These are phyloP conservation scores for Lasiurus cinereus DNA, from an alignment of 2,113 vertebrate genomes.

Conservation along the genomic window DNA sequence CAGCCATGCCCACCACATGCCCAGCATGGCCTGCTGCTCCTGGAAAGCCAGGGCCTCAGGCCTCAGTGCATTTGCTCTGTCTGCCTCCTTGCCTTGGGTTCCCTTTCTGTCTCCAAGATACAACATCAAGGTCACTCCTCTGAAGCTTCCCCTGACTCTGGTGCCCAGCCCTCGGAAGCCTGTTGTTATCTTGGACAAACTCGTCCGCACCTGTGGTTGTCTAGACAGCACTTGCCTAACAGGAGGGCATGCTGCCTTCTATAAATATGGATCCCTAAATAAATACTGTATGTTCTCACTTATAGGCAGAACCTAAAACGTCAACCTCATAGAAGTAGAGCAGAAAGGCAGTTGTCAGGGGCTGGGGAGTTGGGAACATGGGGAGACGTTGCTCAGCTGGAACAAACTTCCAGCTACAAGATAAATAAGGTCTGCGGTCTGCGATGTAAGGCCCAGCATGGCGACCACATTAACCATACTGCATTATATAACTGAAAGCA, in stretches of 20 bases:
- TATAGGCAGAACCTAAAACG: not conserved
- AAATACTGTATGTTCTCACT: not conserved
- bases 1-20: too few species aligned
- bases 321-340: not conserved
- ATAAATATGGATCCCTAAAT: not conserved
- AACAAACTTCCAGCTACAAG: not conserved
- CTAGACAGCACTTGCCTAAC: not conserved
- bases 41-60: not conserved
- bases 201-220: not conserved
- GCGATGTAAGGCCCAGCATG: not conserved
- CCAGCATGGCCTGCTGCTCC: too few species aligned
- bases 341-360: not conserved
- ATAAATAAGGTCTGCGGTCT: not conserved
- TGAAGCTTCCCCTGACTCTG: not conserved
- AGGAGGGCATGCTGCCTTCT: not conserved
- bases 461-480: not conserved
- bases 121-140: not conserved
- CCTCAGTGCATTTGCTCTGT: accelerated
- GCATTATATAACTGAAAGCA: not conserved
- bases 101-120: not conserved
- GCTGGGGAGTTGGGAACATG: not conserved
- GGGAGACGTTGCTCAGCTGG: not conserved
- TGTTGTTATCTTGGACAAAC: not conserved
- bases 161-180: not conserved
- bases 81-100: not conserved